Conservation (phyloP, 2,888 invertebrate genomes). For the Eupithecia inturbata region DNA sequence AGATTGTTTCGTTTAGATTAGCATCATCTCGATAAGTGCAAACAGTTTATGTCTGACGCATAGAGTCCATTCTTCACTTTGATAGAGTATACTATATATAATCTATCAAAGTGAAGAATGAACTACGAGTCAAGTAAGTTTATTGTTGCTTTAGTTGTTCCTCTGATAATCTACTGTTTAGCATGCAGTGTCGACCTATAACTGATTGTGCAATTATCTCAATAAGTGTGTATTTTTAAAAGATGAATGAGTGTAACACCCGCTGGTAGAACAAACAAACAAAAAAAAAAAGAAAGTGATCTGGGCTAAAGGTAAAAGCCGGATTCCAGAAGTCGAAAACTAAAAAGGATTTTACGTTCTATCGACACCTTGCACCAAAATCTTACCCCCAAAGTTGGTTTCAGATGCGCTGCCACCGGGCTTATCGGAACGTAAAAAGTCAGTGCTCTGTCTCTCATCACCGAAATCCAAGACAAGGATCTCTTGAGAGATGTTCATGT, state of each 20-base stretch:
- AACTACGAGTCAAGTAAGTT: too few relatives aligned
- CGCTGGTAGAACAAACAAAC: too few relatives aligned
- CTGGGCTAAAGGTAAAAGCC: not conserved
- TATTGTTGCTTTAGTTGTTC: too few relatives aligned
- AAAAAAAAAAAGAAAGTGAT: too few relatives aligned
- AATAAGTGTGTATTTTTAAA: too few relatives aligned
- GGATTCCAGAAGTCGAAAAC: not conserved
- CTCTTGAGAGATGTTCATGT: conserved; percentile 97
- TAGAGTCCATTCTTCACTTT: too few relatives aligned
- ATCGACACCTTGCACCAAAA: not conserved
- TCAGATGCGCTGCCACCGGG: conserved; percentile 85
- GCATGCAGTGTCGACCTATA: too few relatives aligned
- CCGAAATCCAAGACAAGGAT: conserved; percentile 96
- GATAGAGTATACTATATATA: too few relatives aligned
- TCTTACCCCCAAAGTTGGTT: conserved; percentile 88
- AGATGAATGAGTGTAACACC: too few relatives aligned
- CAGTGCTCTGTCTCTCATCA: conserved; percentile 91
- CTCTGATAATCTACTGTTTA: too few relatives aligned
- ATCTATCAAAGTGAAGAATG: too few relatives aligned
- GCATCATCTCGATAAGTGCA: not conserved
- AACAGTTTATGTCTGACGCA: not conserved
- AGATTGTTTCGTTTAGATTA: not conserved
- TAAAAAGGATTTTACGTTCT: not conserved
- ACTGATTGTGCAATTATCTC: too few relatives aligned
- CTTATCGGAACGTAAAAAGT: conserved; percentile 90